A percentile compares a stretch with the other conserved stretches of the same genome.
Conservation (phyloP, 2,797 vertebrate genomes). For the Sebastes minor region DNA sequence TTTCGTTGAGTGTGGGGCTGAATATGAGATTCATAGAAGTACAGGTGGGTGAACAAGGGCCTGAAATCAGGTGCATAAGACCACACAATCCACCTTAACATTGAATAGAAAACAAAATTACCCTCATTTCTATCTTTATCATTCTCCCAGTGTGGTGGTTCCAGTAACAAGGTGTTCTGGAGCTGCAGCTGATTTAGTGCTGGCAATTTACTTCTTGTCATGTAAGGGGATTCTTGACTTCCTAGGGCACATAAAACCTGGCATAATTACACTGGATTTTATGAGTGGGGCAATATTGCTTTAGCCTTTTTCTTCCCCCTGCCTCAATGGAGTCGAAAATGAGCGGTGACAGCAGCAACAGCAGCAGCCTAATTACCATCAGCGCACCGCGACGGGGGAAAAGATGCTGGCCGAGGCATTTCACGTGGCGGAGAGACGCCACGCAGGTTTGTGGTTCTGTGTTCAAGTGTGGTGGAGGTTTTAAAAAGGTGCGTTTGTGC, state of each 20-base stretch:
- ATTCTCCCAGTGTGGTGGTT: neutral
- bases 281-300: conserved; percentile 41
- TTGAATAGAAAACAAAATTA: neutral
- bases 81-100: neutral
- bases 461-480: neutral
- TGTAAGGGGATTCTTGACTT: conserved; percentile 50
- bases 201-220: conserved; percentile 52
- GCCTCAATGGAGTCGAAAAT: conserved; percentile 47
- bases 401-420: conserved; percentile 59
- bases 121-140: neutral
- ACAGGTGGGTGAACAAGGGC: neutral
- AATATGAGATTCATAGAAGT: neutral
- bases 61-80: neutral
- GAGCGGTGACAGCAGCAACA: conserved; percentile 53
- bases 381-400: conserved; percentile 19
- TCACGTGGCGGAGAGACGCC: conserved; percentile 20
- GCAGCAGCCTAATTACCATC: conserved; percentile 57
- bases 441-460: conserved; percentile 7
- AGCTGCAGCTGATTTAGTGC: conserved; percentile 22
- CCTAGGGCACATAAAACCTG: conserved; percentile 45
- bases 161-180: neutral
- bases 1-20: neutral
- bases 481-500: conserved; percentile 18
- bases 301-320: conserved; percentile 17
- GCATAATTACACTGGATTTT: conserved; percentile 60